Base-by-base conservation (phyloP, 2,888 invertebrate species). In the Salticus scenicus region DNA sequence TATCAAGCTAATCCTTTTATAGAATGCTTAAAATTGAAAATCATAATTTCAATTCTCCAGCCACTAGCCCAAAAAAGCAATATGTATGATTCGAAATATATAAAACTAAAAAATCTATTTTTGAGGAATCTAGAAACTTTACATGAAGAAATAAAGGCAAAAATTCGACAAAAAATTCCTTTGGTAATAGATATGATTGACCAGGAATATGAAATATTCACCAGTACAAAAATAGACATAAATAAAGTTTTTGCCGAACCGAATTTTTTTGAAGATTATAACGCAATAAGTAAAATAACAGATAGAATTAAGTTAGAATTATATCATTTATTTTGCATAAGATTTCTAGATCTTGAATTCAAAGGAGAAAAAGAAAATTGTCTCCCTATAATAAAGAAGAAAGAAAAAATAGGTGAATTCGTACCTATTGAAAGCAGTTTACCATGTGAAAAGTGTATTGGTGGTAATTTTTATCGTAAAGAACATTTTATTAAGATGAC, bases 401-500 rank as follows among this genome's bases (percentile, higher is more conserved):
- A 75, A 41, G 51, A 57, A 41, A 14, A 7, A 74, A 69, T 74
- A 28, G 74, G 74, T 0, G 30, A 69, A 17, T 20, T 64, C 12
- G 1, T 74, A 27, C 0, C 28, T 5, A 42, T 63, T 14, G 17
- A 37, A 30, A 69, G 74, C 41, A 28, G 63, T 10, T 42, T 81
- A 41, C 73, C 69, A 2, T 74, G 74, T 57, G 28, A 69, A 31
- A 63, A 63, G 37, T 37, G 74, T 1, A 10, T 31, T 17, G 33
- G 71, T 41, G 20, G 14, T 20, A 70, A 57, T 14, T 20, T 1
- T 20, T 63, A 57, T 42, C n/a, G n/a, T 63, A n/a, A 20, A 10
- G 42, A 57, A 7, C 67, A 69, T 17, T 69, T 57, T 47, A 41
- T 74, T 20, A 69, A 41, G 7, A 20, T 81, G 24, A 81, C 74